Evolutionary conservation across 2,113 vertebrate genomes (phyloP).

Genomic region (Rana temporaria): DNA sequence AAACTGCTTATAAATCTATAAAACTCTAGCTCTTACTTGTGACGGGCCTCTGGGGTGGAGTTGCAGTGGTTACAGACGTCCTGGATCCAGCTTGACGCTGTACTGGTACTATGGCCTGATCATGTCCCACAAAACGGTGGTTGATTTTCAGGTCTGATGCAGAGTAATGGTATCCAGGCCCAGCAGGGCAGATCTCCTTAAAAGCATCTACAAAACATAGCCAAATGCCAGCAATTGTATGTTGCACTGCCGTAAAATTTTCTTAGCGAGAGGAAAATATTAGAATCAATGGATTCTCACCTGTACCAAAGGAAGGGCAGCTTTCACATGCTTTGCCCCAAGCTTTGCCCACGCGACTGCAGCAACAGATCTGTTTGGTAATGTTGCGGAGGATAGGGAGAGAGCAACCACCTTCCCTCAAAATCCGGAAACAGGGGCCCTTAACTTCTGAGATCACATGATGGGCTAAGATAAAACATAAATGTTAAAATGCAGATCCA

Average conservation of each 20-base stretch:
- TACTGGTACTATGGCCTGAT: conserved; percentile 67
- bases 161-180: conserved; percentile 93
- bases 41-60: conserved; percentile 15
- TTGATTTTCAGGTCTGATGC: conserved; percentile 81
- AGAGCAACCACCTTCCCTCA: conserved; percentile 75
- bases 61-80: conserved; percentile 27
- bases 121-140: conserved; percentile 70
- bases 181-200: conserved; percentile 94
- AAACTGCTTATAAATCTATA: too few relatives aligned
- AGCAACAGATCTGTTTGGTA: conserved; percentile 98
- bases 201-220: conserved; percentile 79
- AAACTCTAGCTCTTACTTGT: conserved; percentile 56
- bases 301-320: conserved; percentile 87
- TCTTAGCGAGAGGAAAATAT: too few relatives aligned
- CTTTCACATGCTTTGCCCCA: conserved; percentile 87
- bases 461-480: conserved; percentile 72
- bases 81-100: conserved; percentile 57
- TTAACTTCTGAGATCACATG: conserved; percentile 86
- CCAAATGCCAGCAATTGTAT: background rate
- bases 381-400: conserved; percentile 88
- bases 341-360: conserved; percentile 95
- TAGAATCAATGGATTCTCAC: conserved; percentile 64
- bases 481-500: too few relatives aligned
- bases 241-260: background rate
- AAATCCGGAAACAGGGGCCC: conserved; percentile 86